Conservation (phyloP, 2,888 invertebrate species). For the Parasteatoda lunata region DNA sequence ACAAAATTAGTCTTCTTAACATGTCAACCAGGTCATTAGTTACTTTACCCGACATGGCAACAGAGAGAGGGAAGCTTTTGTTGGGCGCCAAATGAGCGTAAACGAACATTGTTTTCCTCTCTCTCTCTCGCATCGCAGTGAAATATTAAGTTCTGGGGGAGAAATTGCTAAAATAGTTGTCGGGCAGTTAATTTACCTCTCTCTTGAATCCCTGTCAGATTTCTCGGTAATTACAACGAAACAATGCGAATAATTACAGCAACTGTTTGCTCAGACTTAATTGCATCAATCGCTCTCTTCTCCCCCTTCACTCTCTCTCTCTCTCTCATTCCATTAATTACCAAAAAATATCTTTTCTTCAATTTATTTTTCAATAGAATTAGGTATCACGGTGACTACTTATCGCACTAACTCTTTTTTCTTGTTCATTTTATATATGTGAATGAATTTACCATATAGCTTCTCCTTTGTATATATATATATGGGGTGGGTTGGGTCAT, state of each 20-base stretch:
- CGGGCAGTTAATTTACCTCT: slow-evolving; percentile 65
- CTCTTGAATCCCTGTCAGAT: slow-evolving; percentile 55
- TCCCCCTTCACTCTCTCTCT: no score
- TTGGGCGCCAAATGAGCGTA: slow-evolving; percentile 53
- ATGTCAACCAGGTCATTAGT: slow-evolving; percentile 66
- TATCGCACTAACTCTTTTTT: no score
- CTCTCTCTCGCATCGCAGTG: slow-evolving; percentile 31
- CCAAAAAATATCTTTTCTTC: no score
- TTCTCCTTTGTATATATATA: no score
- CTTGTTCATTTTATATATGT: no score
- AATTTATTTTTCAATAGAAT: no score
- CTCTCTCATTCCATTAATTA: no score
- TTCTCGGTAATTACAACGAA: slow-evolving; percentile 63
- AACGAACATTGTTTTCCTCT: slow-evolving; percentile 59
- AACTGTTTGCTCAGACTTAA: slow-evolving; percentile 50
- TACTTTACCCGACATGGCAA: slow-evolving; percentile 50
- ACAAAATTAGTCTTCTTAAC: slow-evolving; percentile 66
- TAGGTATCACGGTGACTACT: no score
- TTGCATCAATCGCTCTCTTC: slow-evolving; percentile 60
- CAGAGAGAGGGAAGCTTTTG: slow-evolving; percentile 34
- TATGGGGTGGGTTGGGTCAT: neutral
- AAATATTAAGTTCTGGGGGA: slow-evolving; percentile 50
- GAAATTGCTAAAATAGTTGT: slow-evolving; percentile 63
- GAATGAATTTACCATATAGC: no score
- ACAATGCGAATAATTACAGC: slow-evolving; percentile 65